phyloP scores from a whole-genome alignment of 1,140 invertebrate genomes.

The Penaeus japonicus region DNA sequence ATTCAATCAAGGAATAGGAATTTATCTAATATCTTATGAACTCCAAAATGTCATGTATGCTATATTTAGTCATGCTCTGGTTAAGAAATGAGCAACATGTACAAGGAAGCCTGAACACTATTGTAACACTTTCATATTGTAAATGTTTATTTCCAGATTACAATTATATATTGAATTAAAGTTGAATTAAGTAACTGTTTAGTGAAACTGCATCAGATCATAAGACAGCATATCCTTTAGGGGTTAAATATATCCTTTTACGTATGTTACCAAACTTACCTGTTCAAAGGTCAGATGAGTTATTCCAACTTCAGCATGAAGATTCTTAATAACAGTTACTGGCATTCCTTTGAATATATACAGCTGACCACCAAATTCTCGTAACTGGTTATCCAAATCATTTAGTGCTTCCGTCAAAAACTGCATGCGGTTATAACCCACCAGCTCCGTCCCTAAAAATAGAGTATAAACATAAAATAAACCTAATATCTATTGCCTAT shows the following conservation, averaged over 20 bases:
- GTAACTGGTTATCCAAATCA: conserved; percentile 73
- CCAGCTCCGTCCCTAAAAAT: conserved; percentile 69
- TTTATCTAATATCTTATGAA: too few relatives aligned
- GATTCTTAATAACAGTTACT: conserved; percentile 67
- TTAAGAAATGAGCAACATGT: too few relatives aligned
- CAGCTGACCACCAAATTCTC: conserved; percentile 67
- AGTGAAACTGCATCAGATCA: too few relatives aligned
- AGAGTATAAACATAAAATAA: background rate
- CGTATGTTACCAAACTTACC: conserved; percentile 53
- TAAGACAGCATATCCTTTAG: background rate
- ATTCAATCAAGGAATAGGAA: too few relatives aligned
- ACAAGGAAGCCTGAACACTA: too few relatives aligned
- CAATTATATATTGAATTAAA: too few relatives aligned
- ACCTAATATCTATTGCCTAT: background rate
- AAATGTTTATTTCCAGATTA: too few relatives aligned
- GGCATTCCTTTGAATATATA: conserved; percentile 68
- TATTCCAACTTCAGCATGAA: conserved; percentile 63
- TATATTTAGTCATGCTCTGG: too few relatives aligned
- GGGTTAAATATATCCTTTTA: background rate
- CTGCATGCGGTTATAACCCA: conserved; percentile 75
- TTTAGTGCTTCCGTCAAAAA: conserved; percentile 76
- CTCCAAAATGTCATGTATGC: too few relatives aligned
- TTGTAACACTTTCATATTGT: too few relatives aligned
- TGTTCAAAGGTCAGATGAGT: conserved; percentile 70
- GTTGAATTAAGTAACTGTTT: too few relatives aligned